Evolutionary conservation across 2,113 vertebrate species (phyloP), one percentile per base, ranked within the genome.

Genomic region (Clarias gariepinus): DNA sequence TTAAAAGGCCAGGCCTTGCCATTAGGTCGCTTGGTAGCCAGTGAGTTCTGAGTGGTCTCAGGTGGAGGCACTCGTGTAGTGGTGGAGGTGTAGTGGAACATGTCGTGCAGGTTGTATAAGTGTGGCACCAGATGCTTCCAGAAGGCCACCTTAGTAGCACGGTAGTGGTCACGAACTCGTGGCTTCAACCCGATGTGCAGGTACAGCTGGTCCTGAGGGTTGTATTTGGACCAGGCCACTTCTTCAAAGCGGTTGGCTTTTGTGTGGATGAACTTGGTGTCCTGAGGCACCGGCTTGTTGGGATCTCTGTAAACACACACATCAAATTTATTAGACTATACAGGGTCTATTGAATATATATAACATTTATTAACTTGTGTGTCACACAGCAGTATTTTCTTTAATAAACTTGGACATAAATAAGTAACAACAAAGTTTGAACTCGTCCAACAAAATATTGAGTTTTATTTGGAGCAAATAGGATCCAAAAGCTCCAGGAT

Each of bases 161-260:
- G 96, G 94, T 99, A 99, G 94, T 99, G 98, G 93, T 99, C 98
- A 0, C 98, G 96, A 86, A 99, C 98, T 0, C 98, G 96, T 5
- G 98, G 98, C 93, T 99, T 99, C 88, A 99, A 96, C 81, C 98
- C 98, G 0, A 99, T 99, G 92, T 99, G 98, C 90, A 99, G 96
- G 91, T 99, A 99, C 60, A 98, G 95, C 94, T 99, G 98, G 93
- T 99, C 98, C 3, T 97, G 97, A 83, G 98, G 98, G 88, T 97
- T 99, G 94, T 99, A 99, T 93, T 99, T 99, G 93, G 98, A 99
- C 98, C 98, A 99, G 90, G 98, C 98, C 88, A 99, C 98, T 92
- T 99, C 98, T 87, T 99, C 98, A 69, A 99, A 99, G 47, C 98
- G 96, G 90, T 99, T 99, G 88, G 98, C 97, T 95, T 99, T 99